Evolutionary conservation across 1,140 invertebrate genomes (phyloP), one percentile per base, ranked within the genome.

Genomic region (Bombus sibiricus): DNA sequence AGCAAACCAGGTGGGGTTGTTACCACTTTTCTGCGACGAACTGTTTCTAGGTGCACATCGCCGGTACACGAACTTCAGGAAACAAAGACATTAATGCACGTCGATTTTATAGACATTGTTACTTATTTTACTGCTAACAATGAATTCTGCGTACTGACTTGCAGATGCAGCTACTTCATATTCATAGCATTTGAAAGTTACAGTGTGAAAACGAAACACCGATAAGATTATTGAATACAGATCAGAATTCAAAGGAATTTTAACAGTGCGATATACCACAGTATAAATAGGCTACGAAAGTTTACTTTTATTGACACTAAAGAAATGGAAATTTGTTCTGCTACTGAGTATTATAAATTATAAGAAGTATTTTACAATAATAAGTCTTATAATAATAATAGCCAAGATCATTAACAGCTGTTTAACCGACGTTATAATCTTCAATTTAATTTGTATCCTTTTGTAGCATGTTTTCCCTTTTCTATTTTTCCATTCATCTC

Each of bases 1-100:
- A 84, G 81, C 82, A 80, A 85, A 76, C 88, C 92, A 94, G 91
- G 93, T 94, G 93, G 93, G 93, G 92, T 93, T 91, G 92, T 91
- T 92, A 88, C 90, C 86, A 92, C 90, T 93, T 93, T 93, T 93
- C 91, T 89, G 73, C 83, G 59, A 89, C 77, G 72, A 86, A 68
- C 85, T 81, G 73, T 87, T 89, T 82, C 86, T 71, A 86, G 89
- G 82, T 86, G 73, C 85, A 89, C 83, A 86, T 91, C 85, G 43
- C 39, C 71, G 86, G 86, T 81, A 74, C 39, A 43, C 47, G 47
- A 57, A 77, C 15, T 57, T n/a, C 76, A 47, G 75, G 62, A 79
- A 71, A 80, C 81, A 83, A 83, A 83, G 74, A 83, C 74, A 41
- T 68, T 68, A 68, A 78, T 59, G 43, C 12, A 75, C 18, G 4